Evolutionary conservation across 1,140 invertebrate genomes (phyloP), one percentile per base, ranked within the genome.

Genomic region (Euwallacea similis): DNA sequence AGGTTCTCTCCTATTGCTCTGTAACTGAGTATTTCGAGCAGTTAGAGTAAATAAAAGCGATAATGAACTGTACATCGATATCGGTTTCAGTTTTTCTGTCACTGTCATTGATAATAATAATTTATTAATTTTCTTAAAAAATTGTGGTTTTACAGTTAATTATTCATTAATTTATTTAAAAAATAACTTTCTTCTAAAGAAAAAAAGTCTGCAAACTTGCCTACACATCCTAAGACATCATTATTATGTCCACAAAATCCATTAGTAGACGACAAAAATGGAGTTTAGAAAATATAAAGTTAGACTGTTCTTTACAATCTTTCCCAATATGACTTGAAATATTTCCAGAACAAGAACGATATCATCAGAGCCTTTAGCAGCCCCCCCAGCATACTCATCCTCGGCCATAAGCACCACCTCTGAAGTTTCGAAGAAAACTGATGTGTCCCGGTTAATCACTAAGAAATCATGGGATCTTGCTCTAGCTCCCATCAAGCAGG

Each of bases 391-490:
- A 9, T 96, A 91, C 73, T 93, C 89, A 82, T 87, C 90, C 62
- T 88, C 88, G 10, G 85, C 88, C 7, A 86, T 87, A 65, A 86
- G 90, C 55, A 88, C 86, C 76, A 89, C 91, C 72, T 88, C 85
- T 44, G 94, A 92, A 82, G 88, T 90, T 42, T 88, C 90, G 2
- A 89, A 89, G 78, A 88, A 89, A 72, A 84, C 86, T 0, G 93
- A 95, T 81, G 87, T 90, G 0, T 92, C 89, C 84, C 87, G 92
- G 76, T 84, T 97, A 64, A 91, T 97, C 62, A 94, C 95, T 0
- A 97, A 97, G 82, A 95, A 97, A 82, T 94, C 97, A 55, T 99
- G 98, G 98, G 97, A 99, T 82, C 87, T 99, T 58, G 98, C 98
- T 0, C 80, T 99, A 6, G 96, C 91, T 7, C 97, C 98, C 7